Evolutionary conservation across 2,888 invertebrate genomes (phyloP), one percentile per base, ranked within the genome.

Genomic region (Chrysotoxum bicinctum): DNA sequence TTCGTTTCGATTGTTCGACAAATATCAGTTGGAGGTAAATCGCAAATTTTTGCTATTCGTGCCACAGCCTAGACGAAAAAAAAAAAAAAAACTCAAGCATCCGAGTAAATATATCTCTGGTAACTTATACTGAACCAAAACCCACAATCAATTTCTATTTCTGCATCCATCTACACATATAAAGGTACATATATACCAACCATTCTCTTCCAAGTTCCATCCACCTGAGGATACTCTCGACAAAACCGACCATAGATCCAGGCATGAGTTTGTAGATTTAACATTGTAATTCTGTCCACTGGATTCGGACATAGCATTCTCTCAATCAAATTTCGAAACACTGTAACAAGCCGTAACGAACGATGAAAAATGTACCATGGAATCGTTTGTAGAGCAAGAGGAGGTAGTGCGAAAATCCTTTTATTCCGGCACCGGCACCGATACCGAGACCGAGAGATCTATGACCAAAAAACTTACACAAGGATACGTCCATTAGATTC

Each of bases 1-100:
- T 94, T 93, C 0, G 92, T 92, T 68, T 92, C 92, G 40, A 94
- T 91, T 82, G 93, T 92, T 3, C 92, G 91, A 26, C 93, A 92
- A 8, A 94, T 91, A 54, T 93, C 93, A 35, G 91, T 89, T 0
- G 92, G 87, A 1, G 92, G 89, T 50, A 92, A 90, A 9, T 93
- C 90, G 82, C 93, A 90, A 2, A 94, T 88, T 70, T 93, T 93
- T 0, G 93, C 92, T 88, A 95, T 93, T 89, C 94, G 84, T 37
- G 40, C 12, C 16, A 87, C 7, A 12, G 70, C 62, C 88, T 88
- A 45, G 7, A 70, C 50, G 9, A 48, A 68, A 56, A 48, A 45
- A 10, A 45, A 58, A 5, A 10, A 45, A 58, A 8, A 45, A 43
- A 21, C 40, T 32, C 45, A 64, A 45, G 14, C 12, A 14, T 26